A percentile compares a stretch with the other conserved stretches of the same genome.
These are phyloP conservation scores for Onychomys torridus DNA, from an alignment of 2,797 vertebrate genomes.

Conservation along the genomic window DNA sequence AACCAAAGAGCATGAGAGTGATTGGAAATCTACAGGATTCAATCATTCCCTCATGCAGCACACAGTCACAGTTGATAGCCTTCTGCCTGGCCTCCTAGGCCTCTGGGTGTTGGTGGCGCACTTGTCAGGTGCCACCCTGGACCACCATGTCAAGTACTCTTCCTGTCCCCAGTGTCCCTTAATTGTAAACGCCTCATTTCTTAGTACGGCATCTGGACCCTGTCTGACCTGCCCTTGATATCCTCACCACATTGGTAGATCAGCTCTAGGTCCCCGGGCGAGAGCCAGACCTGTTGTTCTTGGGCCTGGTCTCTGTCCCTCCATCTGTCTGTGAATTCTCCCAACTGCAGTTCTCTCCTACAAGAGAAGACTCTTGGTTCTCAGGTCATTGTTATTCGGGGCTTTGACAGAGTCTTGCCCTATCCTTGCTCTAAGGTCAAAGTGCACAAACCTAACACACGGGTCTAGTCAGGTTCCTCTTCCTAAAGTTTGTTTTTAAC, in stretches of 20 bases:
- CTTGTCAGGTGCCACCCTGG: no score
- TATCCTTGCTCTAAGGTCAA: background rate
- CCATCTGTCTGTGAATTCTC: background rate
- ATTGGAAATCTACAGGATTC: background rate
- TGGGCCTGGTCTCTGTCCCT: background rate
- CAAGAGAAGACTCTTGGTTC: background rate
- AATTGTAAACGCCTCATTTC: background rate
- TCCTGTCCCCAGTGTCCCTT: background rate
- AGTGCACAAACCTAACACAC: background rate
- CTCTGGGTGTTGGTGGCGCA: background rate
- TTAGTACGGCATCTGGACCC: background rate
- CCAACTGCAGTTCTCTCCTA: background rate
- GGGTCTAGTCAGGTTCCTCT: background rate
- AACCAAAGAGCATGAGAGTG: background rate
- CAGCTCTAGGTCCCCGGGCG: background rate
- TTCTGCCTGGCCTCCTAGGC: background rate
- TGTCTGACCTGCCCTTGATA: background rate
- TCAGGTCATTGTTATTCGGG: background rate
- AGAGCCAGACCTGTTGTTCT: background rate
- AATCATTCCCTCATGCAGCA: background rate
- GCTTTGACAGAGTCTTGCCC: background rate
- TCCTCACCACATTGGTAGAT: background rate
- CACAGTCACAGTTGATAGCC: background rate
- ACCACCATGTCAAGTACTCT: background rate
- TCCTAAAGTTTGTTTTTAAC: background rate